A percentile compares a stretch with the other conserved stretches of the same genome.
These are phyloP conservation scores for Drosophila neonasuta DNA, from an alignment of 2,888 invertebrate species.

Conservation along the genomic window DNA sequence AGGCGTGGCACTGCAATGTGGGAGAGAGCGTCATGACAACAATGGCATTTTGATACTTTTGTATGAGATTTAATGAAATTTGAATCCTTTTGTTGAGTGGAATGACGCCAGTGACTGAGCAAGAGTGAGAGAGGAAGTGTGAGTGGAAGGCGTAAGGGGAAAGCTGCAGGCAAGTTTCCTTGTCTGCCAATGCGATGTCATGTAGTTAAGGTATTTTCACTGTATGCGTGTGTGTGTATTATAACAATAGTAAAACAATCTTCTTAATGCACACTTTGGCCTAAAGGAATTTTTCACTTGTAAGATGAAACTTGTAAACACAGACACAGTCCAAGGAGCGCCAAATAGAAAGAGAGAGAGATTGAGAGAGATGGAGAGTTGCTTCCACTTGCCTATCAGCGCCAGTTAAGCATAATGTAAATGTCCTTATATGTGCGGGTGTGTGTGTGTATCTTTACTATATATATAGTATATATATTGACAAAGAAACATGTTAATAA, in stretches of 20 bases:
- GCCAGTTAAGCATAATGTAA: conserved; percentile 53
- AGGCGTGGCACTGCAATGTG: conserved; percentile 38
- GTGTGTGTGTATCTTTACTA: conserved; percentile 18
- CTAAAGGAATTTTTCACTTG: conserved; percentile 77
- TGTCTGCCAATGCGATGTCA: conserved; percentile 58
- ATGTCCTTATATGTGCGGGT: conserved; percentile 25
- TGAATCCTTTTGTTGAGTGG: conserved; percentile 77
- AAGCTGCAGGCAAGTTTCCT: conserved; percentile 61
- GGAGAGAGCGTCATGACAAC: conserved; percentile 60
- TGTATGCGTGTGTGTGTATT: conserved; percentile 51
- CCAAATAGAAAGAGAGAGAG: conserved; percentile 21
- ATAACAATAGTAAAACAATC: conserved; percentile 78
- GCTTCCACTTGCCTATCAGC: conserved; percentile 46
- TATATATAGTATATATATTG: conserved; percentile 59
- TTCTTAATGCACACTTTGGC: conserved; percentile 78
- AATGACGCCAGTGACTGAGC: conserved; percentile 56
- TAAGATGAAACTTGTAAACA: conserved; percentile 62
- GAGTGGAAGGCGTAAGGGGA: conserved; percentile 7
- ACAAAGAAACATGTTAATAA: conserved; percentile 76
- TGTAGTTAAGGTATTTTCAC: conserved; percentile 65
- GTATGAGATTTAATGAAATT: conserved; percentile 78
- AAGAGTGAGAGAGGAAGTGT: conserved; percentile 4
- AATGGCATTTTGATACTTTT: conserved; percentile 77
- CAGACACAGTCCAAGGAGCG: conserved; percentile 10
- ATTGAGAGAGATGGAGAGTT: not conserved